Percentiles rank a stretch among this genome's conserved stretches.
Evolutionary conservation across 2,113 vertebrate species (phyloP).

Genomic region (Odontophorus gujanensis): DNA sequence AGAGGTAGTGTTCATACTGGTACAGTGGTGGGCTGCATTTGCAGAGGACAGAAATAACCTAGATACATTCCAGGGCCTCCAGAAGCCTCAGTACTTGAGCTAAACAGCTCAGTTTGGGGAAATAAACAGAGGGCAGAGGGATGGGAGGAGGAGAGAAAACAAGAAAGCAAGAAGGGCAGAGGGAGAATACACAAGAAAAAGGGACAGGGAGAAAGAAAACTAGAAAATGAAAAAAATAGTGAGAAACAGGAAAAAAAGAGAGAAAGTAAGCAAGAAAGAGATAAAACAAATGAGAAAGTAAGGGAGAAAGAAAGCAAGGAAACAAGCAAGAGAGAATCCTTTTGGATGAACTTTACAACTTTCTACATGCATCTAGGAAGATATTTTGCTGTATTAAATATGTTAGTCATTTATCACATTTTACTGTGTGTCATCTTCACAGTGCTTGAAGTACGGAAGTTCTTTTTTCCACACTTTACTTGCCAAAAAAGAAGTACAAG

Average conservation of each 20-base stretch:
- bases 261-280: background rate
- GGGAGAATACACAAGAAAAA: background rate
- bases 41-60: conserved; percentile 26
- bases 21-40: conserved; percentile 8
- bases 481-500: background rate
- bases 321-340: background rate
- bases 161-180: background rate
- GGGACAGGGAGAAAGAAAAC: background rate
- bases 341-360: background rate
- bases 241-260: background rate
- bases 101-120: conserved; percentile 18
- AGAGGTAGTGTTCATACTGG: background rate
- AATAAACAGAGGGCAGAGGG: background rate
- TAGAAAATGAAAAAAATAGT: background rate
- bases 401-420: background rate
- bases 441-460: background rate
- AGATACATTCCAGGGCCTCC: background rate
- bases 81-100: background rate
- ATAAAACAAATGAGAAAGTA: background rate
- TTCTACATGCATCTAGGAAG: background rate
- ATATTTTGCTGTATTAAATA: background rate
- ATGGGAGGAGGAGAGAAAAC: background rate
- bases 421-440: background rate
- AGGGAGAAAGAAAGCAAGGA: background rate
- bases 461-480: background rate